Evolutionary conservation across 2,797 vertebrate genomes (phyloP), one percentile per base, ranked within the genome.

Genomic region (Pipistrellus nathusii): DNA sequence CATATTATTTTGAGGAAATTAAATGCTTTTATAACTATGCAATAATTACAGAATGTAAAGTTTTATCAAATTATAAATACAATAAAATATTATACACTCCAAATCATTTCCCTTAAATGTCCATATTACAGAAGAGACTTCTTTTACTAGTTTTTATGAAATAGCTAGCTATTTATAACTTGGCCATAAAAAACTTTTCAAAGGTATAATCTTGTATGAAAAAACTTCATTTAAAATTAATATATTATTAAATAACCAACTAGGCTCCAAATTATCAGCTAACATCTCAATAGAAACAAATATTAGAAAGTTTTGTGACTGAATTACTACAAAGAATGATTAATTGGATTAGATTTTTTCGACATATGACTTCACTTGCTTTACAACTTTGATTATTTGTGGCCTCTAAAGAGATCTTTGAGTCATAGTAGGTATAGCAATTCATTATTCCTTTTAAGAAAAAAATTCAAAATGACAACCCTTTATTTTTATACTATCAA

Each of bases 401-500:
- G 53, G 78, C 32, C n/a, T 85, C 20, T 81, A 93, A 96, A 89
- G 55, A 35, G 15, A n/a, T 91, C 8, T 94, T 96, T 94, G 68
- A 76, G 57, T 85, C 66, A 85, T 41, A 15, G 48, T 83, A 88
- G 87, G 75, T 90, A 83, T 72, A 85, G 93, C 48, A 94, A 83
- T 90, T 96, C 91, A 76, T 94, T 96, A 90, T 94, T 95, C 38
- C 91, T 84, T 94, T 91, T 92, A 95, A 93, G 66, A 53, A 95
- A 90, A 95, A 90, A 93, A 90, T 69, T 82, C 14, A 82, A 78
- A 95, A 77, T 88, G 85, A 94, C 69, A 96, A 82, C 59, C n/a
- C 11, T 93, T 95, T 85, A 90, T 91, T 97, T 96, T 94, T 90
- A 85, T 96, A 91, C 0, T 15, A 88, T 90, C 95, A 95, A 59